Base-by-base conservation (phyloP, 2,113 vertebrate species). In the Mugil cephalus region DNA sequence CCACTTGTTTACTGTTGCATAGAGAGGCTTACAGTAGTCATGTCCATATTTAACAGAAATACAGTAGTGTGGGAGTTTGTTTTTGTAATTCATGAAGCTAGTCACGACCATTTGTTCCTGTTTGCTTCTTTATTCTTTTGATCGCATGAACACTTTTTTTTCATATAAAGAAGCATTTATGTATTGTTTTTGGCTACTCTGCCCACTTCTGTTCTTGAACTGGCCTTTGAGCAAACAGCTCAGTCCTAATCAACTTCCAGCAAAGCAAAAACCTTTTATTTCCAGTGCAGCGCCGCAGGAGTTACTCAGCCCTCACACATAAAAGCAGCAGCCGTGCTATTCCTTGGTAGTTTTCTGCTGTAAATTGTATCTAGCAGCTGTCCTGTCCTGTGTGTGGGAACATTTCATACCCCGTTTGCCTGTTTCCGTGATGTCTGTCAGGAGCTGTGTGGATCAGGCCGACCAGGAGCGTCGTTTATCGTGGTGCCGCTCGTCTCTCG, bases 401-500 rank as follows among this genome's bases (percentile, higher is more conserved):
- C 30, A 15, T 74, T 60, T 74, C 48, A 52, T 51, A 48, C 13
- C 69, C 39, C 8, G 3, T 61, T 12, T n/a, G 46, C 66, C 63
- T 42, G 40, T 34, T 79, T 47, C n/a, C 11, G 47, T 64, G 19
- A 56, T 18, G 42, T 36, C 51, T 58, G 12, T 35, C 11, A 4
- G 18, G 36, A 62, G 54, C 34, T 11, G 38, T n/a, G 43, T 38
- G 45, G 52, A 13, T 47, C 21, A 21, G 66, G 30, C 65, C 74
- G 52, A 87, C 56, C 36, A 30, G 56, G 24, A 64, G 30, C 30
- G 39, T 79, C 19, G 51, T 80, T 72, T 45, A 63, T 68, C 51
- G 68, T 43, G 24, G 46, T 12, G 35, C 24, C 1, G 12, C 54
- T 55, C 8, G 14, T 67, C 59, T 69, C 42, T 45, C 40, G 48